phyloP scores from a whole-genome alignment of 2,888 invertebrate species.

The Eugnorisma glareosa region DNA sequence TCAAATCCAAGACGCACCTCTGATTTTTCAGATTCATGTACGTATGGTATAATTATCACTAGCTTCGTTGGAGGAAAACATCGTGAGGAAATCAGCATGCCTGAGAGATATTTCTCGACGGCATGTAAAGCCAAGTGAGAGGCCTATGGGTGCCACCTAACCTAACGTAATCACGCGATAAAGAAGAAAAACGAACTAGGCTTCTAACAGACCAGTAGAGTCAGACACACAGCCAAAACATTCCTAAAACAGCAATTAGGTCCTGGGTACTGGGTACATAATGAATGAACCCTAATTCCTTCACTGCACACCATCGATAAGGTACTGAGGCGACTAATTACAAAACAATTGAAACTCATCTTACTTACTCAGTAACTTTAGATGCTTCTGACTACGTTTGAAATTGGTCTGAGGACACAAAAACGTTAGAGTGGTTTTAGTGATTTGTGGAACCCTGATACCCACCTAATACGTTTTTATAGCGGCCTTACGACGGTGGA shows the following conservation, averaged over 20 bases:
- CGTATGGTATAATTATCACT: too few species aligned
- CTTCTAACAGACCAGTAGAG: background rate
- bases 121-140: too few species aligned
- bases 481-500: background rate
- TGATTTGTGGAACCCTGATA: background rate
- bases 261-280: background rate
- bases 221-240: background rate
- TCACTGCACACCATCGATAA: background rate
- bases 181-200: too few species aligned
- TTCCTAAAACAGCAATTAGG: background rate
- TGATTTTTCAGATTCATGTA: too few species aligned
- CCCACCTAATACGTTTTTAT: background rate
- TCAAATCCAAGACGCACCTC: too few species aligned
- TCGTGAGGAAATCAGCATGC: too few species aligned
- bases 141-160: too few species aligned
- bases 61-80: too few species aligned
- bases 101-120: too few species aligned
- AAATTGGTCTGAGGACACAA: background rate
- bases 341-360: slow-evolving; percentile 3
- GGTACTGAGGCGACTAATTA: slow-evolving; percentile 1
- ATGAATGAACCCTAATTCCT: background rate
- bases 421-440: background rate
- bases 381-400: background rate
- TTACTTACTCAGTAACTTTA: background rate
- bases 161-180: too few species aligned